These are phyloP conservation scores for Halcyon leucocephala DNA, from an alignment of 2,797 vertebrate species.

Conservation along the genomic window DNA sequence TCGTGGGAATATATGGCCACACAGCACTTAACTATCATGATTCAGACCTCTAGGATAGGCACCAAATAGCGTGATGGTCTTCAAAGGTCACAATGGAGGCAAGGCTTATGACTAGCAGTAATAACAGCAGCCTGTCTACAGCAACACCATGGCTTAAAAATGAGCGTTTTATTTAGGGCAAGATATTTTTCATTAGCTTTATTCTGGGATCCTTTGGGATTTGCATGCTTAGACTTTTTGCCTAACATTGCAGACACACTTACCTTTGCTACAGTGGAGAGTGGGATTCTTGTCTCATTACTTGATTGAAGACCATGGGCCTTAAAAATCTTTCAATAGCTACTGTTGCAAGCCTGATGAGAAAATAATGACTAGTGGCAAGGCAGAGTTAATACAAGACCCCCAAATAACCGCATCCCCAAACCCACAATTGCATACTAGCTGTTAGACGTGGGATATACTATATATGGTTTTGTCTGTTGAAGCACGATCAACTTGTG, in stretches of 20 bases:
- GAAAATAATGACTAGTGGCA: background rate
- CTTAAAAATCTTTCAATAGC: background rate
- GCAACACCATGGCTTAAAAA: background rate
- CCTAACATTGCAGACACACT: background rate
- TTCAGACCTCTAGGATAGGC: background rate
- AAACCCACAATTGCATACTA: background rate
- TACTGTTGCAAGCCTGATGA: background rate
- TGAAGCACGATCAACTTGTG: background rate
- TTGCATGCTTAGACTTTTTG: background rate
- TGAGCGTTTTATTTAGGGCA: background rate
- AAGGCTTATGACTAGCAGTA: background rate
- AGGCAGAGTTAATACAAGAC: background rate
- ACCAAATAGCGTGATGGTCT: background rate
- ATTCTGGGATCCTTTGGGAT: background rate
- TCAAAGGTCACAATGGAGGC: background rate
- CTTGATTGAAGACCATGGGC: background rate
- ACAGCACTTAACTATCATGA: background rate
- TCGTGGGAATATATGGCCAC: background rate
- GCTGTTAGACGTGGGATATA: background rate
- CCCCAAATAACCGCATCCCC: background rate
- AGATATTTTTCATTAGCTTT: background rate
- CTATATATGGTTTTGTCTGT: background rate
- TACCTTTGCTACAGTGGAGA: background rate
- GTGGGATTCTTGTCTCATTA: background rate
- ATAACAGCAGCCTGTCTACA: background rate